Percentiles rank a stretch among this genome's conserved stretches.
These are phyloP conservation scores for Phodopus roborovskii DNA, from an alignment of 2,113 vertebrate genomes.

Conservation along the genomic window DNA sequence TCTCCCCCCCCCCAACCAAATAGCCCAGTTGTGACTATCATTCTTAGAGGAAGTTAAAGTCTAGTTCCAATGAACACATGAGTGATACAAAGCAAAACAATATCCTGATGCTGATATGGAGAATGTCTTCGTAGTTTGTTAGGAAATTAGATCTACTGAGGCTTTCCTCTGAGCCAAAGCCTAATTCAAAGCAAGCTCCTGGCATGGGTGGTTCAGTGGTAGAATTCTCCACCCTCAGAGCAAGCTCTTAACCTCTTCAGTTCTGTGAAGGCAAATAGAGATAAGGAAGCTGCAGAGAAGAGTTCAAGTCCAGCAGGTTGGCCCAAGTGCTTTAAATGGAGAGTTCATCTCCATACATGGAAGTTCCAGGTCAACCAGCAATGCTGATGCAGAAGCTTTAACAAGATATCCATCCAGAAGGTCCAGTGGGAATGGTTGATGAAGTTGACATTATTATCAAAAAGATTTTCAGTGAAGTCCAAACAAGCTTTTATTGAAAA, in stretches of 20 bases:
- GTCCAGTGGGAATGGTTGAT: not conserved
- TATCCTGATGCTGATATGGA: not conserved
- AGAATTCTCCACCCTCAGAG: not conserved
- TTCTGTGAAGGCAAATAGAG: not conserved
- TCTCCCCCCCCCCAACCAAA: no score
- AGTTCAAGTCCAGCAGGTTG: not conserved
- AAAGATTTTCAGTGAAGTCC: not conserved
- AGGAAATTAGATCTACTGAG: not conserved
- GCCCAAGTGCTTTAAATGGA: not conserved
- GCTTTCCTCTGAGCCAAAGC: not conserved
- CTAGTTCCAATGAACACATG: not conserved
- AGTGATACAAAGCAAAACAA: not conserved
- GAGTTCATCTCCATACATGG: not conserved
- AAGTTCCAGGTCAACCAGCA: not conserved
- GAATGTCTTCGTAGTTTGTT: not conserved
- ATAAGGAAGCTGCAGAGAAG: not conserved
- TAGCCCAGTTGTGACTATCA: not conserved
- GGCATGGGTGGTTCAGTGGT: not conserved
- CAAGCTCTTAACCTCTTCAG: not conserved
- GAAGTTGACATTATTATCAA: no score
- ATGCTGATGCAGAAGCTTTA: not conserved
- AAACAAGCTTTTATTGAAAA: not conserved
- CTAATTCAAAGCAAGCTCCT: not conserved
- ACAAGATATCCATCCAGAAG: not conserved
- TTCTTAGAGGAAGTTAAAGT: not conserved